Base-by-base conservation (phyloP, 2,113 vertebrate species). In the Puma concolor region DNA sequence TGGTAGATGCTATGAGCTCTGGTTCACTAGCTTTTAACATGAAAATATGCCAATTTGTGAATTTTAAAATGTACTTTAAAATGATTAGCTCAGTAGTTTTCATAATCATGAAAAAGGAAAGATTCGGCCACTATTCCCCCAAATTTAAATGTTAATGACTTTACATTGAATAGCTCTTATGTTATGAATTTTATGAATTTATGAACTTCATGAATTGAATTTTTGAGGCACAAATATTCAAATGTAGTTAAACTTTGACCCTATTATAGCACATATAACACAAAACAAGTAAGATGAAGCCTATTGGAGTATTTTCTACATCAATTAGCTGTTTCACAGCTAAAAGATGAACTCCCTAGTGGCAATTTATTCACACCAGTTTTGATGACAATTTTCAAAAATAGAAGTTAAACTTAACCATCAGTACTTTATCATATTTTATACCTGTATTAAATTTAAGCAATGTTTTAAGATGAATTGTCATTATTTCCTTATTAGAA, bases 31-130 rank as follows among this genome's bases (percentile, higher is more conserved):
- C 12, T 95, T 91, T 72, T 41, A 77, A 67, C 38, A 90, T 41
- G n/a, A n/a, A 79, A 91, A 44, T 64, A 15, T 29, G 48, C 38
- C 77, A 19, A 36, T 60, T 71, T 1, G 2, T 21, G 63, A 41
- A 38, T 64, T 97, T 83, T 67, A 72, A 94, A 95, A 86, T 60
- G 6, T 16, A 7, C 54, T 92, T 82, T 81, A 38, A 84, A 87
- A 48, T 17, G 31, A 77, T 60, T 50, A 7, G 33, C 31, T 64
- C 57, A n/a, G 27, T n/a, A 79, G n/a, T 72, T 93, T 71, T 15
- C 57, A 25, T 80, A 38, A 87, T 84, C 27, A 9, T 64, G 38
- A 57, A 66, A 94, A 92, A 57, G 57, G 74, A 72, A 91, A 21
- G 13, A 25, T 79, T 87, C 67, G 84, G 38, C 29, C 48, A 21